These are phyloP conservation scores for Anabacerthia variegaticeps DNA, from an alignment of 2,797 vertebrate genomes.

Conservation along the genomic window DNA sequence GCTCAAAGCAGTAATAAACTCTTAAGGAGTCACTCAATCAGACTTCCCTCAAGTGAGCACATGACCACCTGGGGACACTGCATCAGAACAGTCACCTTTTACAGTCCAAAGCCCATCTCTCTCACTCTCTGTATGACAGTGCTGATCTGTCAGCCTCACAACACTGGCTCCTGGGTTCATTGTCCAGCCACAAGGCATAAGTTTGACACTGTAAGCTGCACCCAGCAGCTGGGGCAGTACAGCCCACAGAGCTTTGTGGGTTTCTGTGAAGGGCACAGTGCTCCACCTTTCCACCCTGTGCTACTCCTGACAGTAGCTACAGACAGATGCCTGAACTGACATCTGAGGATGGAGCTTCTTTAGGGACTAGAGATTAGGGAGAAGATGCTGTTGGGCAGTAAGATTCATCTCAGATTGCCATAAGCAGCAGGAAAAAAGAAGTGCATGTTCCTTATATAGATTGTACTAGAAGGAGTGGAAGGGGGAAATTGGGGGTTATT, in stretches of 20 bases:
- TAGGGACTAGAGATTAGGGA: neutral
- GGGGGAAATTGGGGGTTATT: neutral
- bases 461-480: neutral
- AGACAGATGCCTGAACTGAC: neutral
- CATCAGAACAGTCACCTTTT: neutral
- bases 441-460: neutral
- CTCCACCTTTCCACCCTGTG: neutral
- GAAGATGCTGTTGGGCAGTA: neutral
- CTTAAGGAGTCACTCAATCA: fast-evolving
- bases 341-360: neutral
- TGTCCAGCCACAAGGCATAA: fast-evolving
- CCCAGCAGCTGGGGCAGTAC: neutral
- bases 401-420: neutral
- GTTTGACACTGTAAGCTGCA: neutral
- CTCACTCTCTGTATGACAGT: neutral
- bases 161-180: neutral
- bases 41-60: neutral
- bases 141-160: neutral
- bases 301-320: neutral
- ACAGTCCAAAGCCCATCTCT: neutral
- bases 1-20: neutral
- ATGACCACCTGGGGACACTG: neutral
- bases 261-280: neutral
- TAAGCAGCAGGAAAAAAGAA: neutral
- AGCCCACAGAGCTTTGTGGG: neutral